A percentile compares a stretch with the other conserved stretches of the same genome.
Conservation (phyloP, 1,140 invertebrate species). For the Tetranychus cinnabarinus region DNA sequence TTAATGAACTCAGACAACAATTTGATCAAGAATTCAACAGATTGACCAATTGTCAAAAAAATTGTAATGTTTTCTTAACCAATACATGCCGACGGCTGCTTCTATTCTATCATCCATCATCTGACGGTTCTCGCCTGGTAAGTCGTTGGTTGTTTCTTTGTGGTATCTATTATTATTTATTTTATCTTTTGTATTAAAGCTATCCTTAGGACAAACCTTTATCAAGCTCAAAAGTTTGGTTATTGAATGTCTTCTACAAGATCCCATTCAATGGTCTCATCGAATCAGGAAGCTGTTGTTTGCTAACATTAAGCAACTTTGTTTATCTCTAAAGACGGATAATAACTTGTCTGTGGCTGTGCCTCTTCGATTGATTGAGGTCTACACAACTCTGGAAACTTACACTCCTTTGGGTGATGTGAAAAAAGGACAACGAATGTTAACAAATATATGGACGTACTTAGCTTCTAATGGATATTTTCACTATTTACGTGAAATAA, state of each 20-base stretch:
- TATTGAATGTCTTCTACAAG: not conserved
- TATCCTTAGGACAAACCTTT: conserved; percentile 2
- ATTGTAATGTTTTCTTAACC: not conserved
- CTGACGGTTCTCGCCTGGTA: not conserved
- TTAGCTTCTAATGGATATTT: conserved; percentile 33
- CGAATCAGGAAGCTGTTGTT: conserved; percentile 7
- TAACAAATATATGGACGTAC: conserved; percentile 10
- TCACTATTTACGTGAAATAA: conserved; percentile 35
- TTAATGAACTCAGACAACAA: not conserved
- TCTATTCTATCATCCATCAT: not conserved
- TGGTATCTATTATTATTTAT: not conserved
- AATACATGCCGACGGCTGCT: not conserved
- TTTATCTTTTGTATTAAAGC: not conserved
- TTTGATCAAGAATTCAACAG: not conserved
- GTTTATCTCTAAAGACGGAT: not conserved
- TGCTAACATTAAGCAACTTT: conserved; percentile 6
- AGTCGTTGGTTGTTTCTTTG: not conserved
- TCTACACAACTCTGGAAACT: conserved; percentile 7
- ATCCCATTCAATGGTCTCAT: conserved; percentile 2
- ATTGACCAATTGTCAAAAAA: not conserved
- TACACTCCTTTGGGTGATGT: conserved; percentile 4
- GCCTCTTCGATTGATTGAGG: conserved; percentile 11
- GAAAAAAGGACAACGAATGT: not conserved
- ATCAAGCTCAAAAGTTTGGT: not conserved
- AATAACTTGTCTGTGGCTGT: conserved; percentile 5